These are phyloP conservation scores for Hermatobates lingyangjiaoensis DNA, from an alignment of 1,140 invertebrate genomes.

Conservation along the genomic window DNA sequence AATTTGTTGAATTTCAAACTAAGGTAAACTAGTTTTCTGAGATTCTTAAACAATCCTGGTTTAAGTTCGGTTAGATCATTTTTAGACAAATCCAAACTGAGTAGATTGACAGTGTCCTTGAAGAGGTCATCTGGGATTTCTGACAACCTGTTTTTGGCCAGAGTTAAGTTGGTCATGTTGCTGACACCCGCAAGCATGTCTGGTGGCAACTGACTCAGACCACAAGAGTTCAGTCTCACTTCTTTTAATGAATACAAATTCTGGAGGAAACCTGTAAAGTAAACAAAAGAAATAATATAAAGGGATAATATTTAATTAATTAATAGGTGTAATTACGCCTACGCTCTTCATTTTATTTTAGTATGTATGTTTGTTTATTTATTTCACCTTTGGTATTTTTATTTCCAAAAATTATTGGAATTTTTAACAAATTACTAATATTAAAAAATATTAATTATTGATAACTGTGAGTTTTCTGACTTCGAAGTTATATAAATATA, in stretches of 20 bases:
- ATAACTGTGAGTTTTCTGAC: too few species aligned
- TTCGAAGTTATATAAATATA: too few species aligned
- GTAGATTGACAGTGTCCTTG: conserved; percentile 32
- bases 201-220: conserved; percentile 29
- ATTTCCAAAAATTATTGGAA: conserved; percentile 31
- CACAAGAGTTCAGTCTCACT: conserved; percentile 28
- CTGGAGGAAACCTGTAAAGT: conserved; percentile 27
- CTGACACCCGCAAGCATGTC: conserved; percentile 35
- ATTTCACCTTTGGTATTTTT: too few species aligned
- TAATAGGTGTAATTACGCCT: too few species aligned
- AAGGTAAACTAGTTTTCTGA: conserved; percentile 28
- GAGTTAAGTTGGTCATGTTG: conserved; percentile 30
- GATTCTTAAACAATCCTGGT: conserved; percentile 29
- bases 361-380: too few species aligned
- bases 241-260: conserved; percentile 30
- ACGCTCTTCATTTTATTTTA: too few species aligned
- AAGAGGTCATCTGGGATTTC: conserved; percentile 32
- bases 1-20: conserved; percentile 33
- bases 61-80: conserved; percentile 34
- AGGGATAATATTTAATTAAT: too few species aligned
- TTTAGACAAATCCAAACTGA: conserved; percentile 30
- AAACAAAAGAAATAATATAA: too few species aligned
- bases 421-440: too few species aligned
- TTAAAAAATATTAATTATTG: too few species aligned
- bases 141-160: conserved; percentile 33